Evolutionary conservation across 2,797 vertebrate genomes (phyloP), one percentile per base, ranked within the genome.

Genomic region (Kryptolebias ocellatus): DNA sequence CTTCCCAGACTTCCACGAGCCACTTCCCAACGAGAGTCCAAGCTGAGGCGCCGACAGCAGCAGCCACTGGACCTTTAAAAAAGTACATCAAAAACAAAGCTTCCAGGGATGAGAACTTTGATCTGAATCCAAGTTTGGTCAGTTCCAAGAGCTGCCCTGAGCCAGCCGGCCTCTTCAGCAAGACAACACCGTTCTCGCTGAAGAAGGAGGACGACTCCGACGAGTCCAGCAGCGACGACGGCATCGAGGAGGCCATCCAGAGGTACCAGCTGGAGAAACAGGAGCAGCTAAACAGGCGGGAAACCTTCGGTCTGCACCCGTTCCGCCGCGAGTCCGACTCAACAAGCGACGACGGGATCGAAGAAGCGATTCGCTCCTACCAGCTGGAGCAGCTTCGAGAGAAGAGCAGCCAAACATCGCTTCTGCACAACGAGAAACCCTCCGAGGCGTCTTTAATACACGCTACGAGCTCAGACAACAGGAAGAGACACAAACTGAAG

Each of bases 211-310:
- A 90, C 7, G 64, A 86, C 20, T 85, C 81, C 0, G 58, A 90
- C 0, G 96, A 98, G 82, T 98, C 97, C 0, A 99, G 98, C 66
- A 99, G 97, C 0, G 97, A 99, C 0, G 97, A 99, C 0, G 97
- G 98, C 53, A 99, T 99, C 0, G 98, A 99, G 66, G 96, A 98
- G 84, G 98, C 97, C 60, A 99, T 99, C 72, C 96, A 94, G 60
- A 94, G 86, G 52, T 99, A 96, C 83, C 97, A 99, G 90, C 79
- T 95, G 34, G 96, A 98, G 90, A 96, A 95, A 63, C 86, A 93
- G 65, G 79, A 93, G 84, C 60, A 92, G 85, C 66, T 85, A 47
- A 83, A 73, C 80, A 16, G 63, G 72, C 44, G 63, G 15, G 86
- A 83, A 45, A 4, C 61, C 20, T 84, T 74, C 8, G 60, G 44